Percentiles rank a stretch among this genome's conserved stretches.
phyloP scores from a whole-genome alignment of 1,140 invertebrate species.

The Drosophila persimilis region DNA sequence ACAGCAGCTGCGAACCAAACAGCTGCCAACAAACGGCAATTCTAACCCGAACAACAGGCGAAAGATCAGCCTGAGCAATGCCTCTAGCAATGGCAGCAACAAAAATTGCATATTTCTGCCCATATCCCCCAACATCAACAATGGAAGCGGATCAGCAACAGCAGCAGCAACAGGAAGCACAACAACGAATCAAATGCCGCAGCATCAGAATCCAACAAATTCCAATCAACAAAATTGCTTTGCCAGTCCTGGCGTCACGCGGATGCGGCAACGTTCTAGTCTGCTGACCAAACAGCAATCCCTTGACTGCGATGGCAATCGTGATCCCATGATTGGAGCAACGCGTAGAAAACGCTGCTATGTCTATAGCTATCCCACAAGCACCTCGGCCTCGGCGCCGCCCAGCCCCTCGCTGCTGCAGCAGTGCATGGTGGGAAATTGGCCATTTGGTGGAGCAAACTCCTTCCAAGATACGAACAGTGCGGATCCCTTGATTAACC shows the following conservation, averaged over 20 bases:
- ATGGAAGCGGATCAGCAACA: conserved; percentile 82
- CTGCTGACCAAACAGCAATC: conserved; percentile 75
- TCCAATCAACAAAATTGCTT: conserved; percentile 86
- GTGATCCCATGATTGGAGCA: conserved; percentile 78
- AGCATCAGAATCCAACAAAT: conserved; percentile 4
- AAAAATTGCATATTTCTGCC: conserved; percentile 93
- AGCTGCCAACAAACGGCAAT: conserved; percentile 42
- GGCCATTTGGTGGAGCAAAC: conserved; percentile 53
- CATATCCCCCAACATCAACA: conserved; percentile 86
- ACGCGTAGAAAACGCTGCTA: conserved; percentile 64
- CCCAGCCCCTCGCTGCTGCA: conserved; percentile 77
- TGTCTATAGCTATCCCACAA: conserved; percentile 61
- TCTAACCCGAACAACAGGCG: conserved; percentile 67
- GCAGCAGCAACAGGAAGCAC: conserved; percentile 86
- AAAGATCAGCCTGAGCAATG: conserved; percentile 85
- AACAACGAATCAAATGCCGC: conserved; percentile 44
- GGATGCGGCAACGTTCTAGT: conserved; percentile 83
- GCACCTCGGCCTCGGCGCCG: conserved; percentile 77
- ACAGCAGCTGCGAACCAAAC: conserved; percentile 33
- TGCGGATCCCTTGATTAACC: conserved; percentile 59
- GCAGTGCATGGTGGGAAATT: conserved; percentile 58
- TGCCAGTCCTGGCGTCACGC: conserved; percentile 91
- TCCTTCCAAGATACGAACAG: conserved; percentile 39
- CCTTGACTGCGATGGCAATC: conserved; percentile 62
- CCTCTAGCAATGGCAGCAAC: conserved; percentile 83